These are phyloP conservation scores for Neoarius graeffei DNA, from an alignment of 2,113 vertebrate species.

Conservation along the genomic window DNA sequence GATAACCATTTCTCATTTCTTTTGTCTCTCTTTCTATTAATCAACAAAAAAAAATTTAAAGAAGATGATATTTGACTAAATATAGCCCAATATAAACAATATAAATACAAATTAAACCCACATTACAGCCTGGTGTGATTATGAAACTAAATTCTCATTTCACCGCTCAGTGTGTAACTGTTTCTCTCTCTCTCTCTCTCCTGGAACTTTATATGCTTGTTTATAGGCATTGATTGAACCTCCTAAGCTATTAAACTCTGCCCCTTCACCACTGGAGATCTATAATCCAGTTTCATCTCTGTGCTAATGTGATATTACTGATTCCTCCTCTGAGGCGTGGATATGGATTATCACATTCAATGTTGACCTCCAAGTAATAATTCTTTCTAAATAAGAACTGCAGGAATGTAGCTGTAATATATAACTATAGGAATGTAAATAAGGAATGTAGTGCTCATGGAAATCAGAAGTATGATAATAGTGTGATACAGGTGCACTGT, in stretches of 20 bases:
- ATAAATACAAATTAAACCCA: not conserved
- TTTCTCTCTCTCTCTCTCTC: slow-evolving; percentile 19
- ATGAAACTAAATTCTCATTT: not conserved
- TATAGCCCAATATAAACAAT: not conserved
- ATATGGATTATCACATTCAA: slow-evolving; percentile 42
- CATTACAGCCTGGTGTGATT: not conserved
- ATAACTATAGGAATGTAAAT: not conserved
- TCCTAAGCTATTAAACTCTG: slow-evolving; percentile 57
- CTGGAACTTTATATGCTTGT: slow-evolving; percentile 64
- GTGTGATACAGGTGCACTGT: too few relatives aligned
- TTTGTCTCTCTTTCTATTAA: not conserved
- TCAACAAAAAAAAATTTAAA: not conserved
- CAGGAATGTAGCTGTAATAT: not conserved
- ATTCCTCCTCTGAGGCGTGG: slow-evolving; percentile 46
- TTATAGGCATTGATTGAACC: slow-evolving; percentile 76
- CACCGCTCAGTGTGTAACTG: not conserved
- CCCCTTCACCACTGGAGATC: slow-evolving; percentile 53
- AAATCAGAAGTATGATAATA: not conserved
- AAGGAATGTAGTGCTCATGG: not conserved
- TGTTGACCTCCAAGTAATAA: slow-evolving; percentile 42
- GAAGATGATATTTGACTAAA: not conserved
- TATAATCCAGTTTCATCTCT: slow-evolving; percentile 59
- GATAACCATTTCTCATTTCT: not conserved
- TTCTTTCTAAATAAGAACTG: slow-evolving; percentile 30
- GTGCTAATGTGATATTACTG: slow-evolving; percentile 75